Evolutionary conservation across 2,797 vertebrate genomes (phyloP).

Genomic region (Brachymystax lenok): DNA sequence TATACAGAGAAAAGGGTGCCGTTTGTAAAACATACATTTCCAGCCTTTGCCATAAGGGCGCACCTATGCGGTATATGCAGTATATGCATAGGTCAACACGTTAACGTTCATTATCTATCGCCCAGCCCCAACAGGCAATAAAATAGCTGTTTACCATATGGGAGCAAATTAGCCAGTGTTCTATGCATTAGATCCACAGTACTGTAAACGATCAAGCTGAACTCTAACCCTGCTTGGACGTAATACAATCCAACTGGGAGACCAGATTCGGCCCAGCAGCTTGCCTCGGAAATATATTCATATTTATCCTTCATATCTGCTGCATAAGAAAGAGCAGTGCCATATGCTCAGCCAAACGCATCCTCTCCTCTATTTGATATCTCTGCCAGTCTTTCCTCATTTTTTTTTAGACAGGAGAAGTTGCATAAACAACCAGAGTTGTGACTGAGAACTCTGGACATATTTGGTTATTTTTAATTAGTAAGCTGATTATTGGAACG

Average conservation of each 20-base stretch:
- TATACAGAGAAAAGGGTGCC: neutral
- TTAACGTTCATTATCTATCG: constrained; percentile 26
- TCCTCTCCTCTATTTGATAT: constrained; percentile 9
- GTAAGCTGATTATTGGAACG: neutral
- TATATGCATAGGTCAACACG: constrained; percentile 33
- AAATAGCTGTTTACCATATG: constrained; percentile 31
- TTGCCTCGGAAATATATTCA: constrained; percentile 29
- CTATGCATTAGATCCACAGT: constrained; percentile 23
- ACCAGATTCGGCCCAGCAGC: constrained; percentile 20
- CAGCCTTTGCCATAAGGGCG: constrained; percentile 25
- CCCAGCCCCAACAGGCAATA: constrained; percentile 12
- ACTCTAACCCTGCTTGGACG: constrained; percentile 9
- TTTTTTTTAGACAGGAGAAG: neutral
- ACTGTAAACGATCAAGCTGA: constrained; percentile 16
- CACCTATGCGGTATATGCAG: constrained; percentile 6
- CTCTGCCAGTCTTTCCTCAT: constrained; percentile 8
- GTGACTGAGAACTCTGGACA: neutral
- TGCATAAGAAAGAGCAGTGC: constrained; percentile 32
- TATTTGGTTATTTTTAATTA: neutral
- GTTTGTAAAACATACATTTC: neutral
- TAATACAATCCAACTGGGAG: constrained; percentile 1
- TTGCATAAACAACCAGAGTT: neutral
- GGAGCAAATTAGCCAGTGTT: constrained; percentile 9
- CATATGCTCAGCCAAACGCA: constrained; percentile 50
- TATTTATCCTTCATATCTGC: constrained; percentile 38